These are phyloP conservation scores for Arothron firmamentum DNA, from an alignment of 2,113 vertebrate genomes.

Conservation along the genomic window DNA sequence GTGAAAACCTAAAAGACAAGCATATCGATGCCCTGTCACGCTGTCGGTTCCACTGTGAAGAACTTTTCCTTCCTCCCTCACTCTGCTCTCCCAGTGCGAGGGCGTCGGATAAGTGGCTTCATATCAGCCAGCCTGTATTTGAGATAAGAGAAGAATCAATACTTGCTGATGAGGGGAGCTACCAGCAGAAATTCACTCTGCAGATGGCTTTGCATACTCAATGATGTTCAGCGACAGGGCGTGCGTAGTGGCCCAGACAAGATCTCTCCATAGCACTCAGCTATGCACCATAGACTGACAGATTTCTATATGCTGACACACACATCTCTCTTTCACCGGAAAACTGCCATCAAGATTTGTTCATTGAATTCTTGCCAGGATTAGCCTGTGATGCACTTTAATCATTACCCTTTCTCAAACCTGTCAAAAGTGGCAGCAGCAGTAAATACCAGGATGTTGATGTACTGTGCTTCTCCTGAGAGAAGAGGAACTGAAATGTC, in stretches of 20 bases:
- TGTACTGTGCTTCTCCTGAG: slow-evolving; percentile 36
- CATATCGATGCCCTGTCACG: too few relatives aligned
- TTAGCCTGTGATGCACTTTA: not conserved
- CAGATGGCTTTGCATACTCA: slow-evolving; percentile 47
- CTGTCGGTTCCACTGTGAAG: slow-evolving; percentile 6
- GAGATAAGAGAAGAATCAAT: slow-evolving; percentile 66
- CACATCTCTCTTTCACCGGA: slow-evolving; percentile 1
- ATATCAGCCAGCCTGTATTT: slow-evolving; percentile 48
- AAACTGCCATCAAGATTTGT: not conserved
- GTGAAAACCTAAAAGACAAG: too few relatives aligned
- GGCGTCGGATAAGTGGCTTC: slow-evolving; percentile 44
- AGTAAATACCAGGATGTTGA: slow-evolving; percentile 38
- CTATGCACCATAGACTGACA: slow-evolving; percentile 41
- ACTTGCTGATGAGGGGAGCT: slow-evolving; percentile 52
- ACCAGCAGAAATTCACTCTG: slow-evolving; percentile 17
- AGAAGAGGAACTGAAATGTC: slow-evolving; percentile 51
- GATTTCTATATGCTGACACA: not conserved
- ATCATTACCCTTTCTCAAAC: not conserved
- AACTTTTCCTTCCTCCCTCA: not conserved
- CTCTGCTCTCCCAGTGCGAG: slow-evolving; percentile 17
- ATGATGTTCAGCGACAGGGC: slow-evolving; percentile 28
- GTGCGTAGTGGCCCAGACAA: slow-evolving; percentile 59
- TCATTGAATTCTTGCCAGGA: slow-evolving; percentile 2
- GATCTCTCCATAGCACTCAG: slow-evolving; percentile 55
- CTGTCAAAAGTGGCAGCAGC: not conserved